Base-by-base conservation (phyloP, 2,797 vertebrate species). In the Stomatorhinus walkeri region DNA sequence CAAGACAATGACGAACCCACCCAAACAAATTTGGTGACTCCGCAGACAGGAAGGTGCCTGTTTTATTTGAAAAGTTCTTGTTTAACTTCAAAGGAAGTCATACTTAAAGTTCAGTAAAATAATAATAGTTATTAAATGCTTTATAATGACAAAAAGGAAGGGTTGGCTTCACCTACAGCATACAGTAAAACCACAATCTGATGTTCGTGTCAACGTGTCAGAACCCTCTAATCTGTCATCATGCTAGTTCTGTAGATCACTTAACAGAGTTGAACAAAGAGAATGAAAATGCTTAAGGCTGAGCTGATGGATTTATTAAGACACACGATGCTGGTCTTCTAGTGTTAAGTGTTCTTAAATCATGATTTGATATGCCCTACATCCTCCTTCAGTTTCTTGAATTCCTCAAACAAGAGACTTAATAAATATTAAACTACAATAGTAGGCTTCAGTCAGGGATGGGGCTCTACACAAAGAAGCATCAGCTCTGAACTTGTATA, bases 121-220 rank as follows among this genome's bases (percentile, higher is more conserved):
- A 87, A 87, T 14, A 14, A 64, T 40, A 14, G 36, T 88, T 85
- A 36, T 85, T 19, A 40, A 64, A 64, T 32, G n/a, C 12, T n/a
- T 85, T 46, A 88, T 52, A 88, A 48, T 56, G 76, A 46, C 19
- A 28, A 88, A 88, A 52, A 54, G 40, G 43, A 52, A 56, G 72
- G 16, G 61, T 88, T 52, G 52, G 48, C 68, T 40, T 88, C 46
- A 84, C 16, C 56, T 59, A 81, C 32, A 36, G 12, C 19, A 19
- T 36, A 49, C 49, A 54, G 24, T 81, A 54, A 81, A 54, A 81
- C 51, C 87, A 72, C 49, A 72, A 14, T 24, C 68, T 76, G 46
- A 49, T 51, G 64, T 72, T 76, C 76, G 49, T 4, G 28, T 87
- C 46, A 87, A 87, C 43, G 68, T 19, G 43, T 76, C 64, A 8